Base-by-base conservation (phyloP, 2,888 invertebrate genomes). In the Macrophya annulata region DNA sequence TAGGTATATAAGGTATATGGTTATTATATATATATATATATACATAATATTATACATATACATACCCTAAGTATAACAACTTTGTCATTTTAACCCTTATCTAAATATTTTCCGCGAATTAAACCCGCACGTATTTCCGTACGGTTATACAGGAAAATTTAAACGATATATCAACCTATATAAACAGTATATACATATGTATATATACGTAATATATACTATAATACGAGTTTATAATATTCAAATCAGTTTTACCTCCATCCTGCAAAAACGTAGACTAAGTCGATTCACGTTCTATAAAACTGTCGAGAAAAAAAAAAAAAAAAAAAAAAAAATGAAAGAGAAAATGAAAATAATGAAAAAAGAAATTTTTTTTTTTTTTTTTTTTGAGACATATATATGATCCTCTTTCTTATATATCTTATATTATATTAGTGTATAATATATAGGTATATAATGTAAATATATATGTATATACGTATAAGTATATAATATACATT, bases 141-240 rank as follows among this genome's bases (percentile, higher is more conserved):
- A 21, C 25, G 62, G 25, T 62, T 62, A n/a, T 55, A 55, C 55
- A 55, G 62, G 62, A 62, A 62, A 62, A 62, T 62, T 62, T 62
- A 3, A 62, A 62, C 62, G 62, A 62, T 62, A 62, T 62, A 62
- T 62, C 55, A 55, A 55, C 55, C n/a, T 55, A n/a, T 55, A 8
- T 55, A 55, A 6, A 51, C 4, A 31, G 45, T 48, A 12, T 51
- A 48, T 4, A 51, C 17, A 17, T 1, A 17, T n/a, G 8, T n/a
- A 8, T 55, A 55, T n/a, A 8, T 55, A n/a, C 25, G 9, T 62
- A 4, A 10, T 25, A 62, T 2, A 21, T 62, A 25, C 25, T 25
- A 25, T 25, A 25, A 62, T 25, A 62, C 37, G 40, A n/a, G 71
- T 72, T 72, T 37, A 40, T n/a, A 72, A 72, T 40, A 72, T 72